These are phyloP conservation scores for Mustela nigripes DNA, from an alignment of 2,113 vertebrate genomes.

Conservation along the genomic window DNA sequence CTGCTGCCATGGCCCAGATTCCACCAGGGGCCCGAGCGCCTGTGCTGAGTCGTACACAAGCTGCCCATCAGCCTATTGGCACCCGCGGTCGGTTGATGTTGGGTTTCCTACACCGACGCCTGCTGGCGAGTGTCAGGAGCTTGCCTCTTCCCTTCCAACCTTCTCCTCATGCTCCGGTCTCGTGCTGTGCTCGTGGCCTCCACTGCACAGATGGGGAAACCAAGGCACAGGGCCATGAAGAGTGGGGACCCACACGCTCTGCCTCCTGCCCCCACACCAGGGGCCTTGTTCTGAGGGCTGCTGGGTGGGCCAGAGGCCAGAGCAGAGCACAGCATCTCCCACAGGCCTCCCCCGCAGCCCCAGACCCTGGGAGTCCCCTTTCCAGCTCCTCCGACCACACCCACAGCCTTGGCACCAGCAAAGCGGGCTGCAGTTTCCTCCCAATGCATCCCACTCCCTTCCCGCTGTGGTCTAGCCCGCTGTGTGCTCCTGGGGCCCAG, in stretches of 20 bases:
- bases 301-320: too few relatives aligned
- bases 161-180: background rate
- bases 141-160: background rate
- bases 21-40: accelerated
- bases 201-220: background rate
- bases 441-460: background rate
- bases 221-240: background rate
- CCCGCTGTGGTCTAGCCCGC: background rate
- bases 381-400: background rate
- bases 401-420: background rate
- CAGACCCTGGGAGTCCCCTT: background rate
- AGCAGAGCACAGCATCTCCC: background rate
- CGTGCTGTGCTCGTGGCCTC: background rate
- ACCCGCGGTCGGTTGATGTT: too few relatives aligned
- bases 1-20: accelerated
- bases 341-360: background rate
- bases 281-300: background rate
- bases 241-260: background rate
- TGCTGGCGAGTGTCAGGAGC: background rate
- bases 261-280: background rate
- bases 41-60: background rate
- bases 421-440: too few relatives aligned
- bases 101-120: background rate
- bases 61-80: too few relatives aligned
- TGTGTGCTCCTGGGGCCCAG: background rate